Evolutionary conservation across 2,888 invertebrate species (phyloP).

Genomic region (Carpatolechia fugitivella): DNA sequence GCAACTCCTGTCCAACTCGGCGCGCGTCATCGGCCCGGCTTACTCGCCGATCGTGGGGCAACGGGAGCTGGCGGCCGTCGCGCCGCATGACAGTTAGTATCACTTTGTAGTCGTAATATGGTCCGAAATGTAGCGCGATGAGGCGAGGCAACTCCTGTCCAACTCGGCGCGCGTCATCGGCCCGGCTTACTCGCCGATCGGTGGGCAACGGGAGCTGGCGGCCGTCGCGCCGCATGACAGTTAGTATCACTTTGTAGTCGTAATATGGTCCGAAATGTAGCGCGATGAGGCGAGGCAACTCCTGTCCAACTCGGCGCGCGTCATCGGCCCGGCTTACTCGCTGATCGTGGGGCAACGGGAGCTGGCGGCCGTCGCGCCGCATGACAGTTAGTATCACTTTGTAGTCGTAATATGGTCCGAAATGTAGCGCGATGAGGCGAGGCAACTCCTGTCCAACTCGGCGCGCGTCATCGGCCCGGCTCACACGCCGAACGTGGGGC

Average conservation of each 20-base stretch:
- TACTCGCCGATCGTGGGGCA: conserved; percentile 94
- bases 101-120: neutral
- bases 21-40: conserved; percentile 89
- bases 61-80: conserved; percentile 93
- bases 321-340: conserved; percentile 90
- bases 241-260: no score
- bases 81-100: conserved; percentile 85
- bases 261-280: no score
- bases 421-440: no score
- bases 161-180: conserved; percentile 90
- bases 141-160: conserved; percentile 87
- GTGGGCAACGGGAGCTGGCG: conserved; percentile 94
- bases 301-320: conserved; percentile 87
- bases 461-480: conserved; percentile 90
- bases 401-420: no score
- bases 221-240: conserved; percentile 92
- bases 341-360: conserved; percentile 95
- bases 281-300: conserved; percentile 87
- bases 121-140: conserved; percentile 82
- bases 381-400: conserved; percentile 75
- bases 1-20: conserved; percentile 88
- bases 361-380: conserved; percentile 93
- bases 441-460: conserved; percentile 88
- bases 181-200: conserved; percentile 91
- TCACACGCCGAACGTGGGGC: conserved; percentile 92